These are phyloP conservation scores for Holocentrus rufus DNA, from an alignment of 2,797 vertebrate species.

Conservation along the genomic window DNA sequence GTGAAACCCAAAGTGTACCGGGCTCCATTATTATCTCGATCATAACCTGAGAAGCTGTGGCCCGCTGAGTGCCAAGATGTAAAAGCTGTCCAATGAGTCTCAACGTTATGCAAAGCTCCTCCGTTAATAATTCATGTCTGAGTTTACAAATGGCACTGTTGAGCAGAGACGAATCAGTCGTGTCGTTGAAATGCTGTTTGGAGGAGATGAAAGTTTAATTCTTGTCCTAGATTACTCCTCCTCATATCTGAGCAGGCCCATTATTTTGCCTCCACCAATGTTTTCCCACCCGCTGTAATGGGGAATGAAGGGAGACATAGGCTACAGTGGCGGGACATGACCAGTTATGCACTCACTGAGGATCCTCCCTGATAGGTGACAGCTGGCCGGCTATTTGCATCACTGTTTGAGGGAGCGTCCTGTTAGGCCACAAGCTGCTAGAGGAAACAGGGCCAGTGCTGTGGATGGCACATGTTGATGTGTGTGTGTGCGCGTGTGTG, in stretches of 20 bases:
- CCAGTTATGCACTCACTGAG: conserved; percentile 68
- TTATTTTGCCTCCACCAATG: conserved; percentile 74
- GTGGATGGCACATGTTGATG: conserved; percentile 50
- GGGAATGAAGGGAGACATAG: conserved; percentile 74
- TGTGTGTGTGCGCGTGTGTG: conserved; percentile 9
- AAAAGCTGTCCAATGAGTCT: conserved; percentile 70
- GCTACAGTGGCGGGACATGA: conserved; percentile 62
- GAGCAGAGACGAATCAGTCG: conserved; percentile 73
- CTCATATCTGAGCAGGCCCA: conserved; percentile 72
- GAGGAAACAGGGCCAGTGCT: conserved; percentile 46
- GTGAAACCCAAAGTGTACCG: conserved; percentile 38
- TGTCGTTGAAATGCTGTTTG: conserved; percentile 79
- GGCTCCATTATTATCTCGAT: conserved; percentile 53
- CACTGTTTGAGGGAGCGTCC: conserved; percentile 60
- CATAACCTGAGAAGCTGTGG: conserved; percentile 53
- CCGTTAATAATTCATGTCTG: conserved; percentile 80
- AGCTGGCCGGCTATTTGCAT: conserved; percentile 74
- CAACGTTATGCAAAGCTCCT: conserved; percentile 75
- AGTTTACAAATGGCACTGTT: conserved; percentile 83
- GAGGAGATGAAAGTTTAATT: conserved; percentile 84
- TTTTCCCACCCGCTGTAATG: conserved; percentile 62
- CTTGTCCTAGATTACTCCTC: conserved; percentile 81
- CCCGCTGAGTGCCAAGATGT: conserved; percentile 65
- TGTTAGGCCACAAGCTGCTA: conserved; percentile 71
- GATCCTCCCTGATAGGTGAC: conserved; percentile 77